phyloP scores from a whole-genome alignment of 2,888 invertebrate species.

The Lucinisca nassula region DNA sequence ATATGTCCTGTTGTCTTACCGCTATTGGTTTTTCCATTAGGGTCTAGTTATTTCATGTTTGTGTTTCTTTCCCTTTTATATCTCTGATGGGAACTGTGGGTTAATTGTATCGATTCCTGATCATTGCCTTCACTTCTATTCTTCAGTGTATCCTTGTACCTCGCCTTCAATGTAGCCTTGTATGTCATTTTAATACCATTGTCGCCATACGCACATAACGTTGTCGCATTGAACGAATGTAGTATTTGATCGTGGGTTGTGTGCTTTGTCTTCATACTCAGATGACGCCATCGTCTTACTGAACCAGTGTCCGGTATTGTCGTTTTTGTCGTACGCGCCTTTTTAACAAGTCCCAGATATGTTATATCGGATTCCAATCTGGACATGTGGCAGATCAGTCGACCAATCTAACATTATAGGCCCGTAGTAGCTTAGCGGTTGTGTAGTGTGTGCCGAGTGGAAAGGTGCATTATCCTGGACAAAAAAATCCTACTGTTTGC shows the following conservation, averaged over 20 bases:
- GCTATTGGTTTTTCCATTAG: too few relatives aligned
- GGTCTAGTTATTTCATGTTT: too few relatives aligned
- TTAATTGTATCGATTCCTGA: too few relatives aligned
- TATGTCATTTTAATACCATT: too few relatives aligned
- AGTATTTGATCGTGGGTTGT: slow-evolving; percentile 7
- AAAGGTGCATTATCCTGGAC: slow-evolving; percentile 49
- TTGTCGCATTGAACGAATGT: slow-evolving; percentile 22
- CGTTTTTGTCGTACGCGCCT: not conserved
- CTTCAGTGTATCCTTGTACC: too few relatives aligned
- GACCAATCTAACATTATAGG: slow-evolving; percentile 32
- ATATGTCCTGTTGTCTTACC: too few relatives aligned
- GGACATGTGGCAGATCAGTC: slow-evolving; percentile 23
- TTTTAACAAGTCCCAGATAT: slow-evolving; percentile 39
- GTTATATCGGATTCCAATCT: slow-evolving; percentile 35
- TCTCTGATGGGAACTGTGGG: too few relatives aligned
- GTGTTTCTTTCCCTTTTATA: too few relatives aligned
- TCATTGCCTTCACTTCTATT: too few relatives aligned
- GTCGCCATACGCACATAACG: slow-evolving; percentile 25
- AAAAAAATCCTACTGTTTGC: slow-evolving; percentile 28
- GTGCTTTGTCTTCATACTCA: slow-evolving; percentile 1
- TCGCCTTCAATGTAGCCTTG: too few relatives aligned
- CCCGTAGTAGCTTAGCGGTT: slow-evolving; percentile 9
- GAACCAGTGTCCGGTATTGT: slow-evolving; percentile 4
- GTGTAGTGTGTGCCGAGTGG: slow-evolving; percentile 34
- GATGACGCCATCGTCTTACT: not conserved